Evolutionary conservation across 2,113 vertebrate genomes (phyloP).

Genomic region (Neodontobutis hainanensis): DNA sequence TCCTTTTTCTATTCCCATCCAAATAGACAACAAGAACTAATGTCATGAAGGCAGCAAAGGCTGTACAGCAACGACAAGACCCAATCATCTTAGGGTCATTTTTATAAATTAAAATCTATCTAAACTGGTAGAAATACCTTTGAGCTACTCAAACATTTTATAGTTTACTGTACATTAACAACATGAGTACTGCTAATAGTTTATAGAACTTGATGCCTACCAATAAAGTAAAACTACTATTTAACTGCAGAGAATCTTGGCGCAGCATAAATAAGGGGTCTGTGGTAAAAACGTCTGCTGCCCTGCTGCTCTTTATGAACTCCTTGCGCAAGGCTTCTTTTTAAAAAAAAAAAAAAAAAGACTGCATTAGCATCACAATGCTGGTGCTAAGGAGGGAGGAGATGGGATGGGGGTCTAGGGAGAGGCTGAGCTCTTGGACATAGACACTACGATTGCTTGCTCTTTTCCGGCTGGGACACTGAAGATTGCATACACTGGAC

Average conservation of each 20-base stretch:
- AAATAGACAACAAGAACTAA: no score
- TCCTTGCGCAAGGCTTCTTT: constrained; percentile 63
- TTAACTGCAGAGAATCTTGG: constrained; percentile 31
- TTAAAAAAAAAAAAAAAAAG: constrained; percentile 69
- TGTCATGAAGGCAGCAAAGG: no score
- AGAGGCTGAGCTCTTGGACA: constrained; percentile 40
- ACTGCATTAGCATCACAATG: constrained; percentile 81
- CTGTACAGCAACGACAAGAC: no score
- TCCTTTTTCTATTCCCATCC: no score
- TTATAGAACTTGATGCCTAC: constrained; percentile 17
- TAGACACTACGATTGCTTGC: constrained; percentile 37
- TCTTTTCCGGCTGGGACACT: constrained; percentile 32
- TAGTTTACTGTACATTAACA: constrained; percentile 12
- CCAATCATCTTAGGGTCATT: no score
- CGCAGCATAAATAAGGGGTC: constrained; percentile 45
- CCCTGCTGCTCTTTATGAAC: constrained; percentile 65
- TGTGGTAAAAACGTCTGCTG: constrained; percentile 49
- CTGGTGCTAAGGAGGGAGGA: constrained; percentile 43
- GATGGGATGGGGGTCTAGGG: constrained; percentile 33
- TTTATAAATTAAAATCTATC: no score
- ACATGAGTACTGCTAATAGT: constrained; percentile 12
- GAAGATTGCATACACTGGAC: constrained; percentile 39
- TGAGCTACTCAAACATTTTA: background rate
- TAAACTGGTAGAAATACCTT: background rate
- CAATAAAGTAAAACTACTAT: constrained; percentile 32